These are phyloP conservation scores for Syngnathus floridae DNA, from an alignment of 2,113 vertebrate genomes.

Conservation along the genomic window DNA sequence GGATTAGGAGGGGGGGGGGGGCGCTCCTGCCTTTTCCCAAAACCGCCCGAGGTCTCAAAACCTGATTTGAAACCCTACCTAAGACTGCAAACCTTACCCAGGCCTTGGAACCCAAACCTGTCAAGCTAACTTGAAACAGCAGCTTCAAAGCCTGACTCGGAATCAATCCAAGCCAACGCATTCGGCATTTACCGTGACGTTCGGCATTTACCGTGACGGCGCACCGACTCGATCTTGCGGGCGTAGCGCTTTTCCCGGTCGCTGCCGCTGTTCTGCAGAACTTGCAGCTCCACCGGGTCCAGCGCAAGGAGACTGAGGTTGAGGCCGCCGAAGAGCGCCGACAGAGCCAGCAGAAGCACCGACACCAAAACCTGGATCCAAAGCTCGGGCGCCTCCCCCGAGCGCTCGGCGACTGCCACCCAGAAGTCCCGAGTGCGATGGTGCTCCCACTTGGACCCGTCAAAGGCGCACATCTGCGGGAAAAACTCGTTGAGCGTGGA, in stretches of 20 bases:
- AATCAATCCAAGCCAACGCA: too few relatives aligned
- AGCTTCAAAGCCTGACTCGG: too few relatives aligned
- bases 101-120: too few relatives aligned
- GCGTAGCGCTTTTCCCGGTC: constrained; percentile 84
- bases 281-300: constrained; percentile 89
- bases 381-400: constrained; percentile 58
- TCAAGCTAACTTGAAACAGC: too few relatives aligned
- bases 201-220: constrained; percentile 70
- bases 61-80: too few relatives aligned
- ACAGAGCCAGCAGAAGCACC: constrained; percentile 78
- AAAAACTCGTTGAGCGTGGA: background rate
- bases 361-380: constrained; percentile 82
- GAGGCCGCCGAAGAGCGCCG: constrained; percentile 85
- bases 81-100: too few relatives aligned
- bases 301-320: constrained; percentile 86
- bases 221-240: constrained; percentile 84
- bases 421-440: constrained; percentile 81
- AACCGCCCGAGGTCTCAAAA: too few relatives aligned
- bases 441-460: constrained; percentile 84
- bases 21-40: too few relatives aligned
- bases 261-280: constrained; percentile 91
- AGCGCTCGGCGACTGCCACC: constrained; percentile 72
- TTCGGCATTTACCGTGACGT: too few relatives aligned
- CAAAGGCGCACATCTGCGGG: constrained; percentile 74
- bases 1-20: too few relatives aligned